Evolutionary conservation across 2,888 invertebrate species (phyloP), one percentile per base, ranked within the genome.

Genomic region (Cephus sareptanus): DNA sequence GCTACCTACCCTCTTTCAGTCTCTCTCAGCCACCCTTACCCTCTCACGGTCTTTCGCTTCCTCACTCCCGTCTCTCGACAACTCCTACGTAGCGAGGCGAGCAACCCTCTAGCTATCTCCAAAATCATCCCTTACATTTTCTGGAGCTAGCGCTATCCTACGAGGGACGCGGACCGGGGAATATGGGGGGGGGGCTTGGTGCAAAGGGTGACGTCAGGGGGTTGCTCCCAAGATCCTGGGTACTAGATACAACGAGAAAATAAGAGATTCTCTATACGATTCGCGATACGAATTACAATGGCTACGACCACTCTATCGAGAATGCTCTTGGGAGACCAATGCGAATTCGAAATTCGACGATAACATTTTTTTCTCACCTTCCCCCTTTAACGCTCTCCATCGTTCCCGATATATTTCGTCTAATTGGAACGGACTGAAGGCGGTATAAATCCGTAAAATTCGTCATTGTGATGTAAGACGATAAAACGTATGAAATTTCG

Each of bases 91-190:
- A 86, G 86, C 87, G 85, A 56, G 56, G 23, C 56, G 88, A 69
- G 81, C 88, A 89, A 89, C 88, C 89, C 90, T 90, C 89, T 83
- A 91, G 90, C 91, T 90, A 91, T 91, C 90, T 91, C 90, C 90
- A 89, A 91, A 91, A 91, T 91, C 91, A 91, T 91, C 90, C 91
- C 90, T 89, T 90, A 90, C 90, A 90, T 89, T 90, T 89, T 90
- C 88, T 88, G 83, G 87, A 87, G 87, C 86, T 77, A 79, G 80
- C 77, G 80, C 79, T 75, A 78, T 79, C 83, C 83, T 83, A 84
- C 86, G 81, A 81, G 76, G 86, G 83, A 83, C 79, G 77, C 78
- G 78, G 77, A 69, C 34, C 77, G 70, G 74, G 75, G 69, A 12
- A 37, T 35, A 74, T n/a, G 74, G 34, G 76, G 80, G 80, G 77